Base-by-base conservation (phyloP, 2,888 invertebrate genomes). In the Microctonus hyperodae region DNA sequence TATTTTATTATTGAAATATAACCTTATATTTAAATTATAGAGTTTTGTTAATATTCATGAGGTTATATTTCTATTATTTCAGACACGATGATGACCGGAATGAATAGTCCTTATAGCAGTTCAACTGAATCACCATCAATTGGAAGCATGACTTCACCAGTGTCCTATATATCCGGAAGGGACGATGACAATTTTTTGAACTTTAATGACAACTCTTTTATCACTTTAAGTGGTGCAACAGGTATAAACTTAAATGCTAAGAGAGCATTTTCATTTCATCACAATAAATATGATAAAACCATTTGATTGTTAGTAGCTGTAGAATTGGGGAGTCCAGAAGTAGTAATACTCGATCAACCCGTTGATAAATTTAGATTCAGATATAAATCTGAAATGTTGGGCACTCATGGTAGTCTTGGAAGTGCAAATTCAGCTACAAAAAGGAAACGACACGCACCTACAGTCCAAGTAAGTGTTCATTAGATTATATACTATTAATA, bases 381-480 rank as follows among this genome's bases (percentile, higher is more conserved):
- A 1, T 95, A 95, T 79, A 91, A 90, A 79, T 93, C 94, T 40
- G 94, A 95, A 87, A 94, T 94, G 94, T 88, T 91, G 64, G 94
- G 94, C 0, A 93, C 93, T 0, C 94, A 95, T 83, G 94, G 94
- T 0, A 91, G 92, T 72, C 84, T 95, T 5, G 87, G 89, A 16
- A 93, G 92, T 0, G 87, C 87, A 65, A 88, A 86, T n/a, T 86
- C 86, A 2, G 87, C 87, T 28, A 85, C 86, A 13, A 88, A 85
- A 22, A 88, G 90, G 65, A 87, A 86, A 62, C 91, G 90, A 82
- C 90, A 90, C 2, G 92, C 89, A 80, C 94, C 94, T 0, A 89
- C 91, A 62, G 92, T 93, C n/a, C 88, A 91, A 84, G 90, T 93
- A 80, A 84, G 78, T 65, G 25, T 51, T 28, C n/a, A 64, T 40